phyloP scores from a whole-genome alignment of 2,888 invertebrate species.

The Archips xylosteana region DNA sequence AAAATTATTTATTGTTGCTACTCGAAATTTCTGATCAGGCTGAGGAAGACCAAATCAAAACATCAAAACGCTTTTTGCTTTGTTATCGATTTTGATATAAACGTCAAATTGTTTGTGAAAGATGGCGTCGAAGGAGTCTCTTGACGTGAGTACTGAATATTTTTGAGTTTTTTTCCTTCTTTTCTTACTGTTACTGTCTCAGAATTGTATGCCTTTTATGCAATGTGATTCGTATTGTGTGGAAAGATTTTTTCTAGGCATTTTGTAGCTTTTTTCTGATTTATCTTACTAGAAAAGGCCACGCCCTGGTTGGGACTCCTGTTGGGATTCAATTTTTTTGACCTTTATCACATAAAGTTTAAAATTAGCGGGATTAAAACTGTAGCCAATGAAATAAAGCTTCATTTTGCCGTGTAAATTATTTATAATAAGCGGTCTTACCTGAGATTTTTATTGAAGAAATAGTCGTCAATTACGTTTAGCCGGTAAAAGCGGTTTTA shows the following conservation, averaged over 20 bases:
- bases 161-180: conserved; percentile 51
- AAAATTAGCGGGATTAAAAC: conserved; percentile 5
- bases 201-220: conserved; percentile 26
- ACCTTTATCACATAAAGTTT: conserved; percentile 31
- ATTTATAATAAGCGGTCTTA: conserved; percentile 12
- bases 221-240: conserved; percentile 28
- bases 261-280: conserved; percentile 38
- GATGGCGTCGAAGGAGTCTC: conserved; percentile 85
- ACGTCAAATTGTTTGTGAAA: conserved; percentile 81
- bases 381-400: background rate
- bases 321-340: conserved; percentile 33
- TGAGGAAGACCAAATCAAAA: conserved; percentile 15
- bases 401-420: conserved; percentile 5
- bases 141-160: conserved; percentile 76
- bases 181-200: conserved; percentile 32
- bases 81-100: conserved; percentile 71
- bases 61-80: conserved; percentile 38
- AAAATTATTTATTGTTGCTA: background rate
- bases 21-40: background rate
- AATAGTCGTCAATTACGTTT: conserved; percentile 19
- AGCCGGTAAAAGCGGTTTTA: conserved; percentile 19
- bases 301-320: conserved; percentile 48
- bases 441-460: conserved; percentile 42
- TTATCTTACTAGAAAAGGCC: conserved; percentile 46
- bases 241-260: conserved; percentile 20